Conservation (phyloP, 2,113 vertebrate species). For the Laticauda colubrina region DNA sequence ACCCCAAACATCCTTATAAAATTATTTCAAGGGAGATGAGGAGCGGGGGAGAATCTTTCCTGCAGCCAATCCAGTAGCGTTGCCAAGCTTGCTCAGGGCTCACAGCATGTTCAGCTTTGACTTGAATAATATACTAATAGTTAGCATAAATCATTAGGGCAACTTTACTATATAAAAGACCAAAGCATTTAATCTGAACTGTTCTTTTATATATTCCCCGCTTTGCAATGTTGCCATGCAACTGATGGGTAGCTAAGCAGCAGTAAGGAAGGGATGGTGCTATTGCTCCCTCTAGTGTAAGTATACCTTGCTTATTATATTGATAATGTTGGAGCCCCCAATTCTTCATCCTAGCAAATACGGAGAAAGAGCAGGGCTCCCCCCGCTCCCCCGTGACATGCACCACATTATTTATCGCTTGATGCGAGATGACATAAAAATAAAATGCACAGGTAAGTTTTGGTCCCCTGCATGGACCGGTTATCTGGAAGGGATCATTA, state of each 20-base stretch:
- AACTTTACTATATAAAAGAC: slow-evolving; percentile 45
- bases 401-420: not conserved
- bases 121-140: slow-evolving; percentile 40
- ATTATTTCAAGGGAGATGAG: not conserved
- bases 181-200: slow-evolving; percentile 39
- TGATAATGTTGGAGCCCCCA: slow-evolving; percentile 15
- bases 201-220: slow-evolving; percentile 38
- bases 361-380: not conserved
- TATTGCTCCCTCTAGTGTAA: slow-evolving; percentile 77
- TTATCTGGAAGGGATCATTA: not conserved
- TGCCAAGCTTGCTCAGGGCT: slow-evolving; percentile 6
- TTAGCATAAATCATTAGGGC: slow-evolving; percentile 33
- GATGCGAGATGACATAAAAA: not conserved
- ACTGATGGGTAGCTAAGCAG: slow-evolving; percentile 17
- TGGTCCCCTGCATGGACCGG: not conserved
- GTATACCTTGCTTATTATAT: slow-evolving; percentile 38
- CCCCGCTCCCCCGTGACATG: not conserved
- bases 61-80: slow-evolving; percentile 2
- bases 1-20: slow-evolving; percentile 1
- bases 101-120: slow-evolving; percentile 30
- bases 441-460: not conserved
- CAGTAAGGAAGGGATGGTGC: slow-evolving; percentile 48
- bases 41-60: not conserved
- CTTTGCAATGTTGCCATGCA: slow-evolving; percentile 32
- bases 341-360: not conserved